Conservation (phyloP, 2,888 invertebrate species). For the Notocelia uddmanniana region DNA sequence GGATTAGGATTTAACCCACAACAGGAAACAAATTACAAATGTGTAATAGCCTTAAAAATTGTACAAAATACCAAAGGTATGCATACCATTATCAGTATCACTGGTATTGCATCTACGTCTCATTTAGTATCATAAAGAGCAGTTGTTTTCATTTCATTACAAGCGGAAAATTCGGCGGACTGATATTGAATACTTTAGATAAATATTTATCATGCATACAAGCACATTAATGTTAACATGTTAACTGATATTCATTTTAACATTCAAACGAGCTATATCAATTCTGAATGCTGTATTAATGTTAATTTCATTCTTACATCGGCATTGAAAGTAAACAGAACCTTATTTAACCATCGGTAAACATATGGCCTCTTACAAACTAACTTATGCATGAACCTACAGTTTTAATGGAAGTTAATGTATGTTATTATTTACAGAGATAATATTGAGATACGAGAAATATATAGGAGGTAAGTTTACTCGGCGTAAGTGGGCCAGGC, state of each 20-base stretch:
- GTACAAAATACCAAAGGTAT: not conserved
- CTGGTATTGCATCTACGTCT: not conserved
- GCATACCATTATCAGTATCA: not conserved
- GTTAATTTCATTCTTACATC: conserved; percentile 26
- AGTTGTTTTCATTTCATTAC: not conserved
- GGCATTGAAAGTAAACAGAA: conserved; percentile 15
- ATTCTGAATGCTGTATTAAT: conserved; percentile 23
- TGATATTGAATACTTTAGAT: not conserved
- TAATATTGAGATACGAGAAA: conserved; percentile 41
- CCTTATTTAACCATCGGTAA: conserved; percentile 18
- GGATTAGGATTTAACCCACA: too few relatives aligned
- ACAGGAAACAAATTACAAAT: not conserved
- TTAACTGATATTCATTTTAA: conserved; percentile 12
- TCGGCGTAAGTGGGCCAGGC: conserved; percentile 28
- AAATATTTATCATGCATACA: not conserved
- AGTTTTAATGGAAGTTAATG: conserved; percentile 37
- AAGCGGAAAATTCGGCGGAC: not conserved
- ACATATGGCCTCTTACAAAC: not conserved
- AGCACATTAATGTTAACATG: not conserved
- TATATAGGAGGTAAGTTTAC: conserved; percentile 36
- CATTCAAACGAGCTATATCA: conserved; percentile 8
- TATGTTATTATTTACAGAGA: conserved; percentile 45
- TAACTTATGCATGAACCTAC: conserved; percentile 14
- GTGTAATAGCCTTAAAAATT: not conserved
- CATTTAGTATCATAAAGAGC: not conserved